Conservation (phyloP, 1,140 invertebrate genomes). For the Zaprionus lachaisei region DNA sequence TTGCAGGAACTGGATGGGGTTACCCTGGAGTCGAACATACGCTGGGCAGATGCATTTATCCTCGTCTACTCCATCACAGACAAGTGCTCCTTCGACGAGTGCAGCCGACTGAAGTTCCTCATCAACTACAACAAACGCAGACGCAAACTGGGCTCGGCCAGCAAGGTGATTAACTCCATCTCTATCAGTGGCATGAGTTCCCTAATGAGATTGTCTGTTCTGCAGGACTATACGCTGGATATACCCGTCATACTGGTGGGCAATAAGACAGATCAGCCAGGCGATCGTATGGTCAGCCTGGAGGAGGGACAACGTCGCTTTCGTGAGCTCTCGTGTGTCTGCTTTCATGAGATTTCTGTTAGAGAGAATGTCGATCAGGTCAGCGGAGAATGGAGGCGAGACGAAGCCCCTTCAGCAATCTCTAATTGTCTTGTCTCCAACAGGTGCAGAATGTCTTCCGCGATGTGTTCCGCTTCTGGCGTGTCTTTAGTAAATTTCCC, state of each 20-base stretch:
- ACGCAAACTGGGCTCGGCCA: slow-evolving; percentile 86
- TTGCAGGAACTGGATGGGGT: slow-evolving; percentile 88
- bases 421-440: background rate
- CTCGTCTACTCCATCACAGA: slow-evolving; percentile 94
- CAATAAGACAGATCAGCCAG: slow-evolving; percentile 91
- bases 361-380: slow-evolving; percentile 92
- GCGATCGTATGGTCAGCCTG: slow-evolving; percentile 90
- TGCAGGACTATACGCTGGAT: slow-evolving; percentile 86
- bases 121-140: slow-evolving; percentile 91
- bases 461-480: slow-evolving; percentile 89
- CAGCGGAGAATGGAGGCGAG: slow-evolving; percentile 1
- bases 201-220: slow-evolving; percentile 16
- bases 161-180: slow-evolving; percentile 73
- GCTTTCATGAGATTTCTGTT: slow-evolving; percentile 93
- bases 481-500: slow-evolving; percentile 88
- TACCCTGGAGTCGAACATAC: slow-evolving; percentile 90
- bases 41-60: slow-evolving; percentile 94
- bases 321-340: slow-evolving; percentile 91
- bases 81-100: slow-evolving; percentile 93
- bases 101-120: slow-evolving; percentile 91
- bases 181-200: background rate
- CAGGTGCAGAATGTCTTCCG: slow-evolving; percentile 89
- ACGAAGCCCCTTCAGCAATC: background rate
- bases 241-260: slow-evolving; percentile 92
- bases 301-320: slow-evolving; percentile 90